Evolutionary conservation across 1,140 invertebrate species (phyloP).

Genomic region (Oppia nitens): DNA sequence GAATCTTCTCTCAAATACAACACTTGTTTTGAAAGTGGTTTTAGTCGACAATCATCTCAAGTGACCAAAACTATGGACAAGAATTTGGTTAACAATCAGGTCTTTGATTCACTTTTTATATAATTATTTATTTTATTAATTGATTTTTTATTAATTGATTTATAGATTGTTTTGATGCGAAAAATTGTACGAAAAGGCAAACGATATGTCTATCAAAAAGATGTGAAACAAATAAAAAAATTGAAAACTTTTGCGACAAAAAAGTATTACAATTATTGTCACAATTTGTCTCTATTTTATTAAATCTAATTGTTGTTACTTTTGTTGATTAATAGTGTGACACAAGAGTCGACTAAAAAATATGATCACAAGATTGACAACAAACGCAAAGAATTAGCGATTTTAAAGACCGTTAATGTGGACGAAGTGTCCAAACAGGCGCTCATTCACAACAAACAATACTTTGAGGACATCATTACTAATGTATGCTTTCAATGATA

Average conservation of each 20-base stretch:
- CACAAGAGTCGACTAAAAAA: neutral
- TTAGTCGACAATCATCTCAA: too few relatives aligned
- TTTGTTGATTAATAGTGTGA: neutral
- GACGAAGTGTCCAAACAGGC: constrained; percentile 8
- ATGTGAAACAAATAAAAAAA: constrained; percentile 5
- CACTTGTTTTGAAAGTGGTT: too few relatives aligned
- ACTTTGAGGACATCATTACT: neutral
- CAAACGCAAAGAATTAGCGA: neutral
- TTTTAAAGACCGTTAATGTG: neutral
- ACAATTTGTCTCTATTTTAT: too few relatives aligned
- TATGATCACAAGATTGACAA: neutral
- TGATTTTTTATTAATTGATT: neutral
- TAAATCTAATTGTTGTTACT: neutral
- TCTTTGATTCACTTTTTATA: neutral
- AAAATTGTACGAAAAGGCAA: neutral
- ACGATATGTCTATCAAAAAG: neutral
- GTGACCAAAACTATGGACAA: constrained; percentile 5
- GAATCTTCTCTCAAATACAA: too few relatives aligned
- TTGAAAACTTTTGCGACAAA: neutral
- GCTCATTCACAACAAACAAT: neutral
- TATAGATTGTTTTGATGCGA: constrained; percentile 14
- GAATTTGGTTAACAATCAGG: constrained; percentile 3
- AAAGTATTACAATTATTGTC: neutral
- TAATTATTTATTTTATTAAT: neutral
- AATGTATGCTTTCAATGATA: neutral